phyloP scores from a whole-genome alignment of 1,140 invertebrate genomes.

The Kradibia gibbosae region DNA sequence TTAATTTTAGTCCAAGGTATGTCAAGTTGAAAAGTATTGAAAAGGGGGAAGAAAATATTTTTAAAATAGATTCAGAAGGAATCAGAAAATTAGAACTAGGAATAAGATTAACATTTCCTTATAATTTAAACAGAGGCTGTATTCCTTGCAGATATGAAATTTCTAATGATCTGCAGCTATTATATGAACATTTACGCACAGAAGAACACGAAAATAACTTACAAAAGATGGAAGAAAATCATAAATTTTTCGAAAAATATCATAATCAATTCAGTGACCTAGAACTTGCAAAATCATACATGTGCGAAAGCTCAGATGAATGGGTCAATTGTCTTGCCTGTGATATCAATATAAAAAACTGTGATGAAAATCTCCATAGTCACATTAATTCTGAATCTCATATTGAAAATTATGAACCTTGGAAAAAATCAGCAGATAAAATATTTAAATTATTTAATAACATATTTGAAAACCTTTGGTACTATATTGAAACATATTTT shows the following conservation, averaged over 20 bases:
- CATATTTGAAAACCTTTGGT: slow-evolving; percentile 52
- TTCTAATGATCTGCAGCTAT: slow-evolving; percentile 10
- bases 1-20: slow-evolving; percentile 40
- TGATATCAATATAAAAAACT: slow-evolving; percentile 42
- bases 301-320: slow-evolving; percentile 47
- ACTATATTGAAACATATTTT: slow-evolving; percentile 53
- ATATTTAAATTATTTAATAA: neutral
- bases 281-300: slow-evolving; percentile 47
- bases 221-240: slow-evolving; percentile 36
- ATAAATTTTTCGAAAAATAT: slow-evolving; percentile 27
- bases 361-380: slow-evolving; percentile 18
- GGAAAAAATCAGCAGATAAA: neutral
- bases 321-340: slow-evolving; percentile 48
- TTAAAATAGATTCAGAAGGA: slow-evolving; percentile 29
- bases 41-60: slow-evolving; percentile 43
- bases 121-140: slow-evolving; percentile 31
- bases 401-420: slow-evolving; percentile 7
- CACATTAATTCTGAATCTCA: slow-evolving; percentile 44
- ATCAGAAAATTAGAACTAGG: slow-evolving; percentile 38
- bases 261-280: slow-evolving; percentile 29
- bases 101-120: slow-evolving; percentile 43
- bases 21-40: slow-evolving; percentile 40
- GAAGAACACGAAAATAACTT: slow-evolving; percentile 39
- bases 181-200: slow-evolving; percentile 51
- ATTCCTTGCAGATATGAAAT: slow-evolving; percentile 47